Percentiles rank a stretch among this genome's conserved stretches.
Conservation (phyloP, 1,140 invertebrate genomes). For the Coelopa frigida region DNA sequence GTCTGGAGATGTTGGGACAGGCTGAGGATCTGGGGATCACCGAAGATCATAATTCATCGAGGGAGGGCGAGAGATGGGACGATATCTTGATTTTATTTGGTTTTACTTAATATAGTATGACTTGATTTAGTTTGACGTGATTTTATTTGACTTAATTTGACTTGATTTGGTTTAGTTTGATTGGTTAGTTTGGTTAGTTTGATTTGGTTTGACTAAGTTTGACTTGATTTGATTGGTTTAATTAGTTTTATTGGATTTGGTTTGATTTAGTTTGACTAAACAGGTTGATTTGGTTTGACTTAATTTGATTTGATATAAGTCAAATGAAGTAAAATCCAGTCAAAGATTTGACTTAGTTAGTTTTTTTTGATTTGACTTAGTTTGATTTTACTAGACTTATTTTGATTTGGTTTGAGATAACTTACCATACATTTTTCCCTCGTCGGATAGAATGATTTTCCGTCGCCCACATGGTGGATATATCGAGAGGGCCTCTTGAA, state of each 20-base stretch:
- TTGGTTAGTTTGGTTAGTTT: neutral
- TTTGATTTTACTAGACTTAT: neutral
- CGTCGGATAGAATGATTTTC: slow-evolving; percentile 99
- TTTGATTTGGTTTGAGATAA: slow-evolving; percentile 28
- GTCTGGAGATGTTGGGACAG: too few relatives aligned
- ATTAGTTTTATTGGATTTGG: too few relatives aligned
- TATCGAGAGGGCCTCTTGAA: slow-evolving; percentile 98
- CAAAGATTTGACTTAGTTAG: too few relatives aligned
- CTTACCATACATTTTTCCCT: slow-evolving; percentile 99
- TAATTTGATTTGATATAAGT: slow-evolving; percentile 4
- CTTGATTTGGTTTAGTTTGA: neutral
- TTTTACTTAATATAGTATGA: neutral
- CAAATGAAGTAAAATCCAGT: too few relatives aligned
- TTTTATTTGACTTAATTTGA: neutral
- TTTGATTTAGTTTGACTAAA: slow-evolving; percentile 1
- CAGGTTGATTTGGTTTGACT: slow-evolving; percentile 3
- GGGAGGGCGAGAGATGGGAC: too few relatives aligned
- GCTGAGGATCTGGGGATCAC: too few relatives aligned
- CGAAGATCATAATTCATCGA: too few relatives aligned
- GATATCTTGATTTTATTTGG: slow-evolving; percentile 1
- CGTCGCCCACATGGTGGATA: slow-evolving; percentile 98
- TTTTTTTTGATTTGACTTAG: neutral
- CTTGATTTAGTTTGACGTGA: neutral
- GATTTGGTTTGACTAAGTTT: neutral
- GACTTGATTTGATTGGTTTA: too few relatives aligned